Percentiles rank a stretch among this genome's conserved stretches.
Evolutionary conservation across 2,797 vertebrate genomes (phyloP).

Genomic region (Propithecus perrieri): DNA sequence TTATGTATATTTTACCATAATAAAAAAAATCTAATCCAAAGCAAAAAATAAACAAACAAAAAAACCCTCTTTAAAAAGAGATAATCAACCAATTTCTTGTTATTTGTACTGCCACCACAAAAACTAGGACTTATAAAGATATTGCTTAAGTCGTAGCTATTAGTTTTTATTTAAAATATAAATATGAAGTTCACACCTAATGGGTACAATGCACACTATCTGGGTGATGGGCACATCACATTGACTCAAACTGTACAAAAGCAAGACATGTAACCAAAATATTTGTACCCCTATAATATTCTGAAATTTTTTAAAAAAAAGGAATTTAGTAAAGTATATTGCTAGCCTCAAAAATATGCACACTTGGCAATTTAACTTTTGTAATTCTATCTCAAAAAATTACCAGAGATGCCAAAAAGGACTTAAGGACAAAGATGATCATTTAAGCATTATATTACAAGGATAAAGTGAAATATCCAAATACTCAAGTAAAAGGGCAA

Average conservation of each 20-base stretch:
- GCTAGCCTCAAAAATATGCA: background rate
- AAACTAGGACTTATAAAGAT: background rate
- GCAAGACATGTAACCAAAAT: too few relatives aligned
- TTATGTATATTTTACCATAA: background rate
- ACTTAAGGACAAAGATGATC: background rate
- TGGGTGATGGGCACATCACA: too few relatives aligned
- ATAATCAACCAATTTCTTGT: background rate
- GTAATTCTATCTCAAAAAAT: background rate
- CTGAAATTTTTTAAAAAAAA: background rate
- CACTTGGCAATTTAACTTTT: background rate
- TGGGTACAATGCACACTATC: too few relatives aligned
- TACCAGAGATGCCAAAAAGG: background rate
- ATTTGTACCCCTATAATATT: too few relatives aligned
- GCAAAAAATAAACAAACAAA: background rate
- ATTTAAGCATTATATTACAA: background rate
- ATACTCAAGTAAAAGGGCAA: background rate
- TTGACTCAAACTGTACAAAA: too few relatives aligned
- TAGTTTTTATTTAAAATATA: background rate
- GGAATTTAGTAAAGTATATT: background rate
- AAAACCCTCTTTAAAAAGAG: background rate
- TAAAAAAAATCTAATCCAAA: background rate
- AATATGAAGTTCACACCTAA: background rate
- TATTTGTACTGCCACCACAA: background rate
- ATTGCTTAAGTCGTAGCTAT: background rate
- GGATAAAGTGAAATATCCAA: background rate